Evolutionary conservation across 2,888 invertebrate genomes (phyloP), one percentile per base, ranked within the genome.

Genomic region (Diarsia brunnea): DNA sequence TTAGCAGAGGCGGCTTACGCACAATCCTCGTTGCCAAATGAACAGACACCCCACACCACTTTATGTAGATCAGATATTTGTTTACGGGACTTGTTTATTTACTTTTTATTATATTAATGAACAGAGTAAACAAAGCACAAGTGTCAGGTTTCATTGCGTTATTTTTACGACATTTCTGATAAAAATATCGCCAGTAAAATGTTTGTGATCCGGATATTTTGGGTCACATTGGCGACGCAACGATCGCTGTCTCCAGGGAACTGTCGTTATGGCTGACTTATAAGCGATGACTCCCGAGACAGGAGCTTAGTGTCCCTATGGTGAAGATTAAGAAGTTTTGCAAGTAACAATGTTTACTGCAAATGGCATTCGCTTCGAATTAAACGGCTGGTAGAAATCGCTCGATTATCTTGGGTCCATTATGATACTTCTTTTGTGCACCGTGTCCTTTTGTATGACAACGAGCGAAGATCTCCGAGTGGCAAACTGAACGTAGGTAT

Each of bases 1-100:
- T 86, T 72, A 79, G 79, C 79, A 65, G 72, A 84, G 78, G 21
- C 53, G 58, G 70, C 83, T 82, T 63, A 71, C 79, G 70, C 53
- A 70, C 86, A 71, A 73, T 74, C 64, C 73, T 74, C 49, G 61
- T 38, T 64, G 84, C 69, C 79, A 65, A 79, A 64, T 75, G 70
- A 75, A 67, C 69, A 68, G 64, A 14, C 43, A 16, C 76, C 71
- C 81, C 77, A 27, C 72, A 72, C 78, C 79, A 51, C 69, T 79
- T 84, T 79, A 87, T 87, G 87, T 78, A 83, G 78, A 88, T 87
- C 78, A 87, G 77, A 80, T 83, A 81, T 87, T 88, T 87, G 88
- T 88, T 87, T 88, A 88, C 81, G 10, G 49, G 69, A 82, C 80
- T 68, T 73, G 69, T 86, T 88, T 82, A 79, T 79, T 76, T 75